A percentile compares a stretch with the other conserved stretches of the same genome.
Evolutionary conservation across 2,888 invertebrate species (phyloP).

Genomic region (Drosophila parthenogenetica): DNA sequence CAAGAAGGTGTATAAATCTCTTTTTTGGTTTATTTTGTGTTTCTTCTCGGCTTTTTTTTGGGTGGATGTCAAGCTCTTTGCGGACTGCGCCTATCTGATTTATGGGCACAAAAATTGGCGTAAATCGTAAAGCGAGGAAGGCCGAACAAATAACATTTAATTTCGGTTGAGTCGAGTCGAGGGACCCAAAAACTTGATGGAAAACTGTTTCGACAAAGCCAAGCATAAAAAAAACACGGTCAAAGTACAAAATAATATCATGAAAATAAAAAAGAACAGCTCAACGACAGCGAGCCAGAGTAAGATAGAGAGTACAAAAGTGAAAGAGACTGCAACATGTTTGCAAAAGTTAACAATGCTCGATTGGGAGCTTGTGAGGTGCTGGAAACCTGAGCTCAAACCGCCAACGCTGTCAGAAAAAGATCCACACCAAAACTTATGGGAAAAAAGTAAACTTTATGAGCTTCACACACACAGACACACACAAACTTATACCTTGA

Average conservation of each 20-base stretch:
- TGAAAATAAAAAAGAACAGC: conserved; percentile 66
- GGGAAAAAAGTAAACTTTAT: conserved; percentile 67
- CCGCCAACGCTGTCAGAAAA: conserved; percentile 62
- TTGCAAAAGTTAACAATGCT: conserved; percentile 52
- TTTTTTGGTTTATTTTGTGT: not conserved
- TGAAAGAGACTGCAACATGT: conserved; percentile 48
- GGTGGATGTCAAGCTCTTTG: not conserved
- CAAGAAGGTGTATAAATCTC: conserved; percentile 62
- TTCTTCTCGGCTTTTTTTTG: no score
- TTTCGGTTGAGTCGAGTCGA: conserved; percentile 47
- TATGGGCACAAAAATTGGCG: conserved; percentile 65
- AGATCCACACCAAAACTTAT: conserved; percentile 26
- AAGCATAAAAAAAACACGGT: conserved; percentile 37
- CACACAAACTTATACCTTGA: not conserved
- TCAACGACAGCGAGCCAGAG: not conserved
- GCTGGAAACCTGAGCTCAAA: conserved; percentile 57
- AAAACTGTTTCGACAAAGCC: conserved; percentile 58
- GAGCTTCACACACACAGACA: conserved; percentile 53
- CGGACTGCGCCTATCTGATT: conserved; percentile 53
- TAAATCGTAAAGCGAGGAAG: conserved; percentile 60
- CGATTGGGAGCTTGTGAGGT: conserved; percentile 20
- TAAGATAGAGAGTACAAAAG: not conserved
- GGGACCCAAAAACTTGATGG: conserved; percentile 62
- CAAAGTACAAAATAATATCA: conserved; percentile 56
- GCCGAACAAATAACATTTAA: conserved; percentile 76